phyloP scores from a whole-genome alignment of 2,113 vertebrate genomes.

The Chloropsis cyanopogon region DNA sequence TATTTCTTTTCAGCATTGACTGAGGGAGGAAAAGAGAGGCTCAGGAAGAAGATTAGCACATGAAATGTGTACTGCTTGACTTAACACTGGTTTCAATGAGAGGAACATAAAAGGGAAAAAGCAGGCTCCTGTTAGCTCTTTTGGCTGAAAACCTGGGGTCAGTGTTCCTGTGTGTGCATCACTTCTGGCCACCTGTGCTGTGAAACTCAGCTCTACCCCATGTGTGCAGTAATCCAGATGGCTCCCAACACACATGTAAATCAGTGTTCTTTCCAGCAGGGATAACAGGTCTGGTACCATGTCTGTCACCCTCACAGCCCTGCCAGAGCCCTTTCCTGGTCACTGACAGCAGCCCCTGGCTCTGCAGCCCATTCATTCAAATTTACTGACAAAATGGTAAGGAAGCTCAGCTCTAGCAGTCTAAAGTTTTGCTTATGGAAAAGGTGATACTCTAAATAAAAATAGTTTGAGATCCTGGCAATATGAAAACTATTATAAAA shows the following conservation, averaged over 20 bases:
- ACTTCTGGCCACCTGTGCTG: neutral
- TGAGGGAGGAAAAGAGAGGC: neutral
- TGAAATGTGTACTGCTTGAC: neutral
- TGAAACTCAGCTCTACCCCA: neutral
- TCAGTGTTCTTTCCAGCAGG: neutral
- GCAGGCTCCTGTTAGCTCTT: neutral
- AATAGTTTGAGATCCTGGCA: neutral
- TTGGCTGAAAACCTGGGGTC: neutral
- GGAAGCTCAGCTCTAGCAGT: neutral
- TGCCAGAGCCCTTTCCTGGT: neutral
- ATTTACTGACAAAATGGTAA: neutral
- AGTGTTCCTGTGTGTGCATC: accelerated
- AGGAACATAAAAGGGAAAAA: neutral
- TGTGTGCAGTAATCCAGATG: neutral
- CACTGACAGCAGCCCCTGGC: neutral
- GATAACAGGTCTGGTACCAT: neutral
- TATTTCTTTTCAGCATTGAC: neutral
- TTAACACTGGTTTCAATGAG: neutral
- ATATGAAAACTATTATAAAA: neutral
- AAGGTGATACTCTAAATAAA: neutral
- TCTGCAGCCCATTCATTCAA: neutral
- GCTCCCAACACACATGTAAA: accelerated
- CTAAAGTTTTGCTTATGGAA: neutral
- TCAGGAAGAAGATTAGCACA: neutral
- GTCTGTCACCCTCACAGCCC: neutral